Evolutionary conservation across 2,888 invertebrate species (phyloP), one percentile per base, ranked within the genome.

Genomic region (Mythimna vitellina): DNA sequence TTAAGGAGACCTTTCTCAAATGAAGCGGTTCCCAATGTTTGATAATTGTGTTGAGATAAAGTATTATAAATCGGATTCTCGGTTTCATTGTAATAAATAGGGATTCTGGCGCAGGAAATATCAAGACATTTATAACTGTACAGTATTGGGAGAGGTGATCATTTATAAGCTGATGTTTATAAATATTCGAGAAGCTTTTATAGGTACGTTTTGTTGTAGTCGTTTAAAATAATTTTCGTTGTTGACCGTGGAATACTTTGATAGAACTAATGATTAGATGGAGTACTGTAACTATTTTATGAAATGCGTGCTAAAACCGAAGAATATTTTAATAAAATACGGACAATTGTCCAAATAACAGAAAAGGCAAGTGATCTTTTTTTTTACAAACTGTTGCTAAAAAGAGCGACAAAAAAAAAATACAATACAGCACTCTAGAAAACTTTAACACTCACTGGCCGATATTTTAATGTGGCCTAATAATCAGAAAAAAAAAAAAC

Each of bases 381-480:
- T 7, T 32, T 32, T 25, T 22, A 22, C 0, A 46, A 14, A 35
- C n/a, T n/a, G 29, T 35, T 4, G 3, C 22, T 3, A n/a, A 32
- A 29, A 32, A 35, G 2, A 42, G 6, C 20, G 12, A 46, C 3
- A 7, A 38, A 46, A 6, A 29, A 29, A 25, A n/a, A 60, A 62
- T 29, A 65, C 46, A 35, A 75, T 61, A 57, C 38, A 42, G 20
- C 56, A n/a, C n/a, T n/a, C n/a, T n/a, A 51, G 53, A 73, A 89
- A 89, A 91, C 89, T 93, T 95, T 93, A 80, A 88, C 76, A 87
- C 74, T 70, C 92, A 64, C 90, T 90, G 93, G 60, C 91, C 89
- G 90, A 94, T 91, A 93, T 94, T 95, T 95, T 95, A 95, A 95
- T 95, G 95, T 95, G 93, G 93, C 91, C 93, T 95, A 95, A 95